Evolutionary conservation across 1,140 invertebrate species (phyloP), one percentile per base, ranked within the genome.

Genomic region (Babylonia areolata): DNA sequence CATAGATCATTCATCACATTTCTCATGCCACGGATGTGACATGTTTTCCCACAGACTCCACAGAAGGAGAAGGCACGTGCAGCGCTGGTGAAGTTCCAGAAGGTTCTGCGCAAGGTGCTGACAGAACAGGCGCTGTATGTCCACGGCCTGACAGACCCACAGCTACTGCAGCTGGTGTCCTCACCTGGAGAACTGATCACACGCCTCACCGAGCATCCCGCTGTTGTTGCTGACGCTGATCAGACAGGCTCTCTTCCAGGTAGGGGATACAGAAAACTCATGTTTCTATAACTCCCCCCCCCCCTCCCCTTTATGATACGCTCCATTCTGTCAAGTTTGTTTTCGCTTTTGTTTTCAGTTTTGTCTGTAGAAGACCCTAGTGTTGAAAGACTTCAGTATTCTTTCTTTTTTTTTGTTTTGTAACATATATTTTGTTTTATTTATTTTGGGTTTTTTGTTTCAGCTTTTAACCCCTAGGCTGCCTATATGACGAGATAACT

Each of bases 201-300:
- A 23, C 87, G 91, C 71, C 86, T 93, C 46, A 92, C 91, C 84
- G 90, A 92, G 83, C 91, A 92, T 85, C 87, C 88, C 2, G 75
- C 75, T 39, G 75, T 77, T 3, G 15, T 77, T 40, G 75, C 35
- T 11, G 35, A 77, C 17, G 11, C 33, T 33, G 23, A 9, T 23
- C 9, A 40, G 23, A 28, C 17, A 2, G 75, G 37, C 15, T 37
- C 75, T 35, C 31, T 35, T 33, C 71, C 71, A 31, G 71, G 71
- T 73, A 33, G 12, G 71, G 46, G 9, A 51, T 51, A n/a, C n/a
- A n/a, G n/a, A n/a, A n/a, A n/a, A n/a, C n/a, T n/a, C n/a, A n/a
- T n/a, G n/a, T n/a, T n/a, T n/a, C n/a, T n/a, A n/a, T n/a, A n/a
- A n/a, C n/a, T n/a, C n/a, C n/a, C n/a, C n/a, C n/a, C n/a, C n/a